Percentiles rank a stretch among this genome's conserved stretches.
These are phyloP conservation scores for Nothura maculosa DNA, from an alignment of 2,797 vertebrate genomes.

Conservation along the genomic window DNA sequence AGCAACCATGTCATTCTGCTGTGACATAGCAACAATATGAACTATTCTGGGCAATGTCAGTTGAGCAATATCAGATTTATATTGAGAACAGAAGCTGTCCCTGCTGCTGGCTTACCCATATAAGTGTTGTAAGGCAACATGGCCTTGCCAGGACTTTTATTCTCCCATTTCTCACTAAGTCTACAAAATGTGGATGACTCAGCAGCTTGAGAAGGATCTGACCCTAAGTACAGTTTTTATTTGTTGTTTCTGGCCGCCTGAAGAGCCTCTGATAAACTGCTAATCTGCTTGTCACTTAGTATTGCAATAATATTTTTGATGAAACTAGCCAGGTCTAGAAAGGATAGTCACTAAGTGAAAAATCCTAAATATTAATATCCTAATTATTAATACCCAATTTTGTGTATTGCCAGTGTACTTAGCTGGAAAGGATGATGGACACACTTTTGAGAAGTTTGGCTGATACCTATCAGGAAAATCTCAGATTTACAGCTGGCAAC, in stretches of 20 bases:
- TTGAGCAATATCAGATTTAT: not conserved
- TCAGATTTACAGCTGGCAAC: not conserved
- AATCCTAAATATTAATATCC: not conserved
- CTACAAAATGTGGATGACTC: not conserved
- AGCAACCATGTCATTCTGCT: not conserved
- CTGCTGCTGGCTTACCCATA: not conserved
- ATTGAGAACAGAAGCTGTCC: not conserved
- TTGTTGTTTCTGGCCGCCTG: not conserved
- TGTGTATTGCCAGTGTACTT: not conserved
- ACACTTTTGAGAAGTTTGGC: not conserved
- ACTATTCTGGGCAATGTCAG: not conserved
- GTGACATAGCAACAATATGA: not conserved
- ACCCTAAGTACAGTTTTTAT: not conserved
- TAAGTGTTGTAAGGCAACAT: not conserved
- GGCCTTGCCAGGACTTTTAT: not conserved
- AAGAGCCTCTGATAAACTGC: not conserved
- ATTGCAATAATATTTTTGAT: not conserved
- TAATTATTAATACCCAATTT: not conserved
- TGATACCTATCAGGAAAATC: not conserved
- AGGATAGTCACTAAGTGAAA: not conserved
- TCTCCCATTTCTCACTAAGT: not conserved
- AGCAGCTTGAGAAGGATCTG: not conserved
- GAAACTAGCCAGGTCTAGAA: not conserved
- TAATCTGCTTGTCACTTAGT: not conserved
- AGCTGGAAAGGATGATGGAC: not conserved